These are phyloP conservation scores for Thalassaphorura encarpata DNA, from an alignment of 1,140 invertebrate species.

Conservation along the genomic window DNA sequence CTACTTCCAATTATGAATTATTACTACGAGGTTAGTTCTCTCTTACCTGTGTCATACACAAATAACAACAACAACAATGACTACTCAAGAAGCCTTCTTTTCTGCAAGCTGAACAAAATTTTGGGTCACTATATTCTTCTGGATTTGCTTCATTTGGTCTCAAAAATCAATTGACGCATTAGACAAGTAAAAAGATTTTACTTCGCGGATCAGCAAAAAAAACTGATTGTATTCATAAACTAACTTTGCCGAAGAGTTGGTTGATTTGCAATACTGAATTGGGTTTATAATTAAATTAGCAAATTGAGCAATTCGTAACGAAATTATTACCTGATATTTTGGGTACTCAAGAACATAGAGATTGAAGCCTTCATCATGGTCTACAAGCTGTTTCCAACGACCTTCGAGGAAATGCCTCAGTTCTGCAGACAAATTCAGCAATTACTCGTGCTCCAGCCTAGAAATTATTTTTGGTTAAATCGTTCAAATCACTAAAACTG, in stretches of 20 bases:
- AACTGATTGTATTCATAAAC: not conserved
- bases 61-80: not conserved
- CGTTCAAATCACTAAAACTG: not conserved
- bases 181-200: too few species aligned
- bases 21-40: too few species aligned
- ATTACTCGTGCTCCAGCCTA: conserved; percentile 68
- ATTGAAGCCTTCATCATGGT: conserved; percentile 78
- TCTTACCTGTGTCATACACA: too few species aligned
- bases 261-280: not conserved
- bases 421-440: conserved; percentile 60
- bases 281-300: not conserved
- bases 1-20: not conserved
- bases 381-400: conserved; percentile 76
- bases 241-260: not conserved
- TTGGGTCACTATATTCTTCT: conserved; percentile 51
- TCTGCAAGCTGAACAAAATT: conserved; percentile 64
- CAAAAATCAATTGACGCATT: too few species aligned
- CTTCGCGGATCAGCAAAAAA: too few species aligned
- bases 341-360: conserved; percentile 73
- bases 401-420: conserved; percentile 68
- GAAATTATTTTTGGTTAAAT: not conserved
- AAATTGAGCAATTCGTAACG: too few species aligned
- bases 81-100: conserved; percentile 55
- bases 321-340: conserved; percentile 83
- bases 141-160: too few species aligned